Conservation (phyloP, 1,140 invertebrate species). For the Scaptomyza pallida region DNA sequence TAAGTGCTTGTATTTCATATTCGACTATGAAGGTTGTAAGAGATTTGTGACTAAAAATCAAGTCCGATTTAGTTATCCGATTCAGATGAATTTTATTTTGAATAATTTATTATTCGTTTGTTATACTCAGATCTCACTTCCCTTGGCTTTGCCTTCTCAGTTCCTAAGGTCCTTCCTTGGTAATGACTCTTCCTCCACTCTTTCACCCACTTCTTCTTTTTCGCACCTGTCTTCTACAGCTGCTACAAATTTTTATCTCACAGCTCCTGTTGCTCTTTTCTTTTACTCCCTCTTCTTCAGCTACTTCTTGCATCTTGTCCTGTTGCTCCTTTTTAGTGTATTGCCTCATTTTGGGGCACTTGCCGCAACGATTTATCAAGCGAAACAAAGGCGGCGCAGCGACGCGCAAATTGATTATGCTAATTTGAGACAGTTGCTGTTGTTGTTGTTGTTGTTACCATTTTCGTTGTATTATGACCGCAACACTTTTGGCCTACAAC, state of each 20-base stretch:
- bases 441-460: constrained; percentile 17
- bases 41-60: too few species aligned
- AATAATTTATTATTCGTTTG: too few species aligned
- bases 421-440: constrained; percentile 61
- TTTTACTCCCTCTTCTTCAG: neutral
- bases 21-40: too few species aligned
- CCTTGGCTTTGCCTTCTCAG: too few species aligned
- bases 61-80: too few species aligned
- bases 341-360: constrained; percentile 55
- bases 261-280: neutral
- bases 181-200: too few species aligned
- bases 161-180: too few species aligned
- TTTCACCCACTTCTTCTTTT: neutral
- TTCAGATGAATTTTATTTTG: too few species aligned
- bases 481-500: constrained; percentile 45
- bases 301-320: neutral
- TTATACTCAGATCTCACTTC: too few species aligned
- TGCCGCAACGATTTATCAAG: constrained; percentile 80
- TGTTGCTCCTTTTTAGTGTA: neutral
- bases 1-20: too few species aligned
- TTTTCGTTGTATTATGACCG: constrained; percentile 26
- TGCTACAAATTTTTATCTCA: neutral
- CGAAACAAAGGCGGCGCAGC: constrained; percentile 57
- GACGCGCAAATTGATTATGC: constrained; percentile 75
- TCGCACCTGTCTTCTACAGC: neutral